These are phyloP conservation scores for Carapus acus DNA, from an alignment of 2,797 vertebrate genomes.

Conservation along the genomic window DNA sequence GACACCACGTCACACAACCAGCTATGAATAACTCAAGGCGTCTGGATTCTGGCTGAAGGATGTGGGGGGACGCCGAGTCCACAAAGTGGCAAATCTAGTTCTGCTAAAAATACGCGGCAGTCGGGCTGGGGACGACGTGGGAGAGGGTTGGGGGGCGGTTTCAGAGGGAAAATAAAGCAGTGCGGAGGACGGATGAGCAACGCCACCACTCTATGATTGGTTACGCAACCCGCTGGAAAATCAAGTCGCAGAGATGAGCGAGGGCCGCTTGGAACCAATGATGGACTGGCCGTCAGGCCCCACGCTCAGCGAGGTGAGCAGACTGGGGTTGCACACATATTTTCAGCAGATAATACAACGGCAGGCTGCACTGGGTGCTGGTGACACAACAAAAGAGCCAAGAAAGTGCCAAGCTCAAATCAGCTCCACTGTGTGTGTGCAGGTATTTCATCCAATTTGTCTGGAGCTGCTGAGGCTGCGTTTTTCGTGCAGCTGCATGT, in stretches of 20 bases:
- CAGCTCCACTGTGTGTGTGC: too few relatives aligned
- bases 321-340: too few relatives aligned
- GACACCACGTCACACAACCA: conserved; percentile 33
- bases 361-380: too few relatives aligned
- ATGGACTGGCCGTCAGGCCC: too few relatives aligned
- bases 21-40: conserved; percentile 45
- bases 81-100: conserved; percentile 48
- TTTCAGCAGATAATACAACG: too few relatives aligned
- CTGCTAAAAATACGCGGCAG: conserved; percentile 53
- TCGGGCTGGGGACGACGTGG: conserved; percentile 19
- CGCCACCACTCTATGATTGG: conserved; percentile 17
- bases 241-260: conserved; percentile 13
- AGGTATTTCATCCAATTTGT: too few relatives aligned
- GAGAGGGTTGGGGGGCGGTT: too few relatives aligned
- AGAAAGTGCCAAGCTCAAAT: too few relatives aligned
- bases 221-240: conserved; percentile 29
- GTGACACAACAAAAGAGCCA: too few relatives aligned
- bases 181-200: conserved; percentile 10
- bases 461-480: too few relatives aligned
- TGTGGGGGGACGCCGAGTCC: conserved; percentile 31
- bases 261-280: neutral
- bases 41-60: conserved; percentile 38
- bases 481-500: too few relatives aligned
- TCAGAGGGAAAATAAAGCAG: conserved; percentile 15
- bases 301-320: too few relatives aligned